These are phyloP conservation scores for Dasysyrphus albostriatus DNA, from an alignment of 2,888 invertebrate species.

Conservation along the genomic window DNA sequence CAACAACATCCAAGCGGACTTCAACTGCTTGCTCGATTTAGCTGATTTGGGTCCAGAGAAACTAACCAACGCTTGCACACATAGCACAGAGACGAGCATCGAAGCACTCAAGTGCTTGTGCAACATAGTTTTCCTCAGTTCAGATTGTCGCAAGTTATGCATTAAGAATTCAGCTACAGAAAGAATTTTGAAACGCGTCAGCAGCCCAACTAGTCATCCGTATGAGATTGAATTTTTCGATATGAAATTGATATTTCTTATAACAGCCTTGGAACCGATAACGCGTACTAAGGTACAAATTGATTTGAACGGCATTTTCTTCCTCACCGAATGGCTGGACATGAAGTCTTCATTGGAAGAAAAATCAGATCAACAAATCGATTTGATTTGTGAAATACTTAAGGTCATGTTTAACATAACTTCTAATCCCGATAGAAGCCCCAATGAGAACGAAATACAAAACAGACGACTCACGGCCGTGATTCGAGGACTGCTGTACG, in stretches of 20 bases:
- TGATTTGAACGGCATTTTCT: conserved; percentile 88
- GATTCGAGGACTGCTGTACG: conserved; percentile 88
- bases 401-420: conserved; percentile 92
- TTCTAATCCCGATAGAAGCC: conserved; percentile 84
- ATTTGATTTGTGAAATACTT: conserved; percentile 89
- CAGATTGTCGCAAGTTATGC: conserved; percentile 86
- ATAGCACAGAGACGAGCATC: conserved; percentile 85
- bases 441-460: conserved; percentile 89
- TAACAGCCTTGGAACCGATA: conserved; percentile 92
- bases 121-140: conserved; percentile 93
- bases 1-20: conserved; percentile 88
- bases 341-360: conserved; percentile 85
- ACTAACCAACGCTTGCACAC: conserved; percentile 62
- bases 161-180: conserved; percentile 87
- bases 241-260: conserved; percentile 93
- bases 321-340: conserved; percentile 88
- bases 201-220: conserved; percentile 82
- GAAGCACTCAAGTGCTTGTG: conserved; percentile 95
- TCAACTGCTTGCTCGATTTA: conserved; percentile 88
- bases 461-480: conserved; percentile 89
- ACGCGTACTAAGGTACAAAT: conserved; percentile 87
- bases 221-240: conserved; percentile 90
- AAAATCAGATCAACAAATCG: conserved; percentile 86
- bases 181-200: conserved; percentile 89
- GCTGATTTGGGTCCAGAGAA: conserved; percentile 86